phyloP scores from a whole-genome alignment of 1,140 invertebrate species.

The Lepidurus arcticus region DNA sequence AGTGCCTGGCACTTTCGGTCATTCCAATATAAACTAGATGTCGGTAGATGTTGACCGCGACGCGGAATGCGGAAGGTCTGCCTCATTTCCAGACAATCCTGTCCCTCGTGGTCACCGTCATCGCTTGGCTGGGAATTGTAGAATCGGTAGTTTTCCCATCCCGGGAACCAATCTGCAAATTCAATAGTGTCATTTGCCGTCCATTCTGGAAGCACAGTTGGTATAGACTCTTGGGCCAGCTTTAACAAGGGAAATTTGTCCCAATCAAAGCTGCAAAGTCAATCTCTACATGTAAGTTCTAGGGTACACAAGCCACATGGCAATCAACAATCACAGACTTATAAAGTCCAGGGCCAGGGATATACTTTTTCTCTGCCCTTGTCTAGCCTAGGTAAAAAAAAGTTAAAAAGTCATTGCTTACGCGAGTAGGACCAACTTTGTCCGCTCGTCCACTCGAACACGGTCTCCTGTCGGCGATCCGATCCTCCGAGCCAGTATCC shows the following conservation, averaged over 20 bases:
- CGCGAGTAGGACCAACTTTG: slow-evolving; percentile 63
- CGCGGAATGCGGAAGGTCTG: slow-evolving; percentile 54
- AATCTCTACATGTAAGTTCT: background rate
- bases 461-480: slow-evolving; percentile 62
- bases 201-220: slow-evolving; percentile 10
- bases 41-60: slow-evolving; percentile 41
- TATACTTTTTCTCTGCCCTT: background rate
- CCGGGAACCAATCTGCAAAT: slow-evolving; percentile 69
- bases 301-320: background rate
- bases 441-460: slow-evolving; percentile 70
- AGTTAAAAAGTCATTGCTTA: slow-evolving; percentile 48
- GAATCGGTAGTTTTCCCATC: slow-evolving; percentile 56
- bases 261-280: background rate
- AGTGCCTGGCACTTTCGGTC: slow-evolving; percentile 62
- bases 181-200: slow-evolving; percentile 22
- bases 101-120: slow-evolving; percentile 61
- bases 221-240: background rate
- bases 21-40: slow-evolving; percentile 58
- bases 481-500: slow-evolving; percentile 73
- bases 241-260: background rate
- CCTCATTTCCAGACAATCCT: slow-evolving; percentile 71
- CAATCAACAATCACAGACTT: background rate
- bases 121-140: slow-evolving; percentile 70
- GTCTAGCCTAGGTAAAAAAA: background rate
- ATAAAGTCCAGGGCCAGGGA: background rate